Conservation (phyloP, 1,140 invertebrate genomes). For the Ceratosolen solmsi region DNA sequence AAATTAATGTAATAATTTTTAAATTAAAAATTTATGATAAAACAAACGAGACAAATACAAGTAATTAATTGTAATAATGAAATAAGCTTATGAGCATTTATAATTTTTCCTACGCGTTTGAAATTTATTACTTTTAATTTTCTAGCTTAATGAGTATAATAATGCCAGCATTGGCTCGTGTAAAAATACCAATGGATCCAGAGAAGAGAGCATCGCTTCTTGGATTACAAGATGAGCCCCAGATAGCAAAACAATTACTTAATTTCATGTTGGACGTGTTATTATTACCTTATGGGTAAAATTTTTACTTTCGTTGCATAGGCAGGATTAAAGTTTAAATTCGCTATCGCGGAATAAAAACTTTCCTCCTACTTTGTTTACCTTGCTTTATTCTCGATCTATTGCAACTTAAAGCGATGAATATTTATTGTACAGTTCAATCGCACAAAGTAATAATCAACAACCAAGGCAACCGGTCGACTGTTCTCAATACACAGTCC, state of each 20-base stretch:
- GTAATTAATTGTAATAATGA: neutral
- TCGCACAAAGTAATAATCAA: constrained; percentile 63
- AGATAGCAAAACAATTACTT: constrained; percentile 80
- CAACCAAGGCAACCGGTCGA: constrained; percentile 63
- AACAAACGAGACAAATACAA: too few relatives aligned
- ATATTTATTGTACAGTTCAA: constrained; percentile 51
- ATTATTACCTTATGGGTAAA: constrained; percentile 88
- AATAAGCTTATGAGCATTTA: neutral
- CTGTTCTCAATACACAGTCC: constrained; percentile 77
- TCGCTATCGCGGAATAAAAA: neutral
- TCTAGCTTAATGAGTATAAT: constrained; percentile 85
- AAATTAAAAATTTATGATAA: too few relatives aligned
- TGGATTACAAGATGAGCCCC: constrained; percentile 75
- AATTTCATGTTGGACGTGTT: constrained; percentile 88
- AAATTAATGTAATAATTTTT: too few relatives aligned
- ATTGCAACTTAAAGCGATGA: neutral
- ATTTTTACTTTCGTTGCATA: constrained; percentile 40
- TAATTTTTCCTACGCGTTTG: constrained; percentile 1
- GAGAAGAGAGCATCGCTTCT: constrained; percentile 78
- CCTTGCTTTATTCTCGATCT: neutral
- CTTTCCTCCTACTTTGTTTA: neutral
- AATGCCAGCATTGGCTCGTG: constrained; percentile 84
- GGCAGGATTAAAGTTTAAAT: constrained; percentile 30
- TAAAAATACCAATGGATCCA: constrained; percentile 79
- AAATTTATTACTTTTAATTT: too few relatives aligned